phyloP scores from a whole-genome alignment of 2,113 vertebrate species.

The Corythoichthys intestinalis region DNA sequence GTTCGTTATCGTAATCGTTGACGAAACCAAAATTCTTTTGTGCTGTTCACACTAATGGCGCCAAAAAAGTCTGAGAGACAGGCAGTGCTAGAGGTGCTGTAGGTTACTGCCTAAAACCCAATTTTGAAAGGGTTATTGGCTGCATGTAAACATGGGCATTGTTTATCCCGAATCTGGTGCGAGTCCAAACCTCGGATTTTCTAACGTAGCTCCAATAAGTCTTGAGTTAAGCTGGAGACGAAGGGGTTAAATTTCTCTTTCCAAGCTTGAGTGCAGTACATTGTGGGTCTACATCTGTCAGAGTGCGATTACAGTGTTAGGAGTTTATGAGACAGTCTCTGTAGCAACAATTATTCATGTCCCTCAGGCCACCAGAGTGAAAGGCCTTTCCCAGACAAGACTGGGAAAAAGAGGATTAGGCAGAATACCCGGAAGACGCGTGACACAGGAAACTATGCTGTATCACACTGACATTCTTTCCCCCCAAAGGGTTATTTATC shows the following conservation, averaged over 20 bases:
- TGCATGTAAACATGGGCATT: too few species aligned
- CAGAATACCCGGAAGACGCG: slow-evolving; percentile 45
- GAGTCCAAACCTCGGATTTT: slow-evolving; percentile 38
- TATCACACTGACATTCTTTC: slow-evolving; percentile 40
- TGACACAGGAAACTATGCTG: slow-evolving; percentile 35
- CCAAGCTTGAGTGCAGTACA: slow-evolving; percentile 20
- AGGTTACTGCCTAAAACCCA: too few species aligned
- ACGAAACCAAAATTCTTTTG: too few species aligned
- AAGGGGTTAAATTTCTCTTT: slow-evolving; percentile 43
- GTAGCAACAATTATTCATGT: slow-evolving; percentile 62
- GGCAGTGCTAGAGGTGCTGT: too few species aligned
- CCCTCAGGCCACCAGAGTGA: slow-evolving; percentile 54
- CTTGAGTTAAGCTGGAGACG: slow-evolving; percentile 15
- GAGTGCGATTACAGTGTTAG: slow-evolving; percentile 58
- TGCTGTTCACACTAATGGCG: too few species aligned
- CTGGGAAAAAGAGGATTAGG: slow-evolving; percentile 59
- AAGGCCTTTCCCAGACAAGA: slow-evolving; percentile 55
- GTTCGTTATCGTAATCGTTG: too few species aligned
- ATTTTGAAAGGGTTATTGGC: too few species aligned
- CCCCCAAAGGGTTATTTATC: slow-evolving; percentile 31
- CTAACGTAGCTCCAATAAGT: too few species aligned
- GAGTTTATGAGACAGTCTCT: slow-evolving; percentile 64
- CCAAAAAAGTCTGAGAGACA: too few species aligned
- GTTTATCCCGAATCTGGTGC: slow-evolving; percentile 27
- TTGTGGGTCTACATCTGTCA: slow-evolving; percentile 55